These are phyloP conservation scores for Tipula unca DNA, from an alignment of 2,888 invertebrate species.

Conservation along the genomic window DNA sequence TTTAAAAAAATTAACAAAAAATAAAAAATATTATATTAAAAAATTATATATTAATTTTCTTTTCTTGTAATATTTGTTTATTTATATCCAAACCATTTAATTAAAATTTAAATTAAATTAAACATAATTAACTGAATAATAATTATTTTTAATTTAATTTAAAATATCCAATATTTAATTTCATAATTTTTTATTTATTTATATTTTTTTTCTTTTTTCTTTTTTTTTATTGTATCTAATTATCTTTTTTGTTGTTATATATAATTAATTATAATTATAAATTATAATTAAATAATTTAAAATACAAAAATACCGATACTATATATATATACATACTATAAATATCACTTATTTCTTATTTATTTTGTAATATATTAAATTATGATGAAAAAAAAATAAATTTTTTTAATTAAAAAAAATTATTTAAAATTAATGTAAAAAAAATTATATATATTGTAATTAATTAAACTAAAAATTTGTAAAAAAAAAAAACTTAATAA, in stretches of 20 bases:
- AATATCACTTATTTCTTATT: slow-evolving; percentile 2
- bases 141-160: slow-evolving; percentile 14
- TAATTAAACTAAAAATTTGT: neutral
- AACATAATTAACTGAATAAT: neutral
- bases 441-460: slow-evolving; percentile 9
- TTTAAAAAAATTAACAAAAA: neutral
- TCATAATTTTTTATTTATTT: slow-evolving; percentile 2
- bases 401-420: neutral
- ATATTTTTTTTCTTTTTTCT: neutral
- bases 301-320: neutral
- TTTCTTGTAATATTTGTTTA: neutral
- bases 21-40: slow-evolving; percentile 9
- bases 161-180: slow-evolving; percentile 14
- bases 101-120: neutral
- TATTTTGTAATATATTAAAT: neutral
- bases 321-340: neutral
- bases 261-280: slow-evolving; percentile 14
- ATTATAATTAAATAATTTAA: neutral
- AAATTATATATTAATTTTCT: neutral
- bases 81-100: slow-evolving; percentile 4
- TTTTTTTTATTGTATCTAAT: slow-evolving; percentile 10
- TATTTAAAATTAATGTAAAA: slow-evolving; percentile 14
- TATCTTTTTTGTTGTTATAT: slow-evolving; percentile 15
- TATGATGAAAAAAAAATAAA: neutral
- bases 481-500: neutral